Base-by-base conservation (phyloP, 1,140 invertebrate genomes). In the Drosophila orena region DNA sequence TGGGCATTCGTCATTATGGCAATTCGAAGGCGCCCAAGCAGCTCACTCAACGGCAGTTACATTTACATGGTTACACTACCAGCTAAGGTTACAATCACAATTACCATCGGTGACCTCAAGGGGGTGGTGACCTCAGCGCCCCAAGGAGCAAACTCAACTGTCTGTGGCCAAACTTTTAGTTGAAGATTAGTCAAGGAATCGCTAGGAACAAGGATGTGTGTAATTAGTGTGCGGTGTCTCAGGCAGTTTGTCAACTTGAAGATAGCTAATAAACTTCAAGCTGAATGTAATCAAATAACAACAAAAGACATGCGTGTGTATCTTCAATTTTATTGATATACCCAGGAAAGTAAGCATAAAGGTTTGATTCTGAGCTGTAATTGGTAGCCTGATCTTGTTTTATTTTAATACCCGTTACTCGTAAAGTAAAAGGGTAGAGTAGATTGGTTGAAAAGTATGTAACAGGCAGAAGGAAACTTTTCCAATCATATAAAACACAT, bases 1-100 rank as follows among this genome's bases (percentile, higher is more conserved):
- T 69, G 64, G 78, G 71, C 83, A 88, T 88, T 88, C 79, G 76
- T 88, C 84, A 88, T 86, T 86, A 86, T 69, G 79, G 59, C 79
- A 81, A 76, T 62, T 34, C 70, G 27, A 8, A 30, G 30, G 30
- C 6, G 27, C 27, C 24, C 24, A 24, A 24, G 24, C 24, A 73
- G 58, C 53, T 15, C 50, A 35, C 12, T 42, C 53, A 35, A 47
- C 35, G 35, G 24, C 47, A 34, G n/a, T 38, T 14, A 38, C 14
- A 38, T 8, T 46, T 46, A 24, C 44, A 11, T 44, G 46, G 46
- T 27, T 47, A 47, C 44, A 46, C 20, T 46, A 24, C 12, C 44
- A 24, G 44, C 12, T 46, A 24, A 4, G 2, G 44, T 27, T 47
- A 27, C 46, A 54, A 11, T 79, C 65, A 56, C 74, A 69, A 57